Base-by-base conservation (phyloP, 2,797 vertebrate species). In the Nyctalus aviator region DNA sequence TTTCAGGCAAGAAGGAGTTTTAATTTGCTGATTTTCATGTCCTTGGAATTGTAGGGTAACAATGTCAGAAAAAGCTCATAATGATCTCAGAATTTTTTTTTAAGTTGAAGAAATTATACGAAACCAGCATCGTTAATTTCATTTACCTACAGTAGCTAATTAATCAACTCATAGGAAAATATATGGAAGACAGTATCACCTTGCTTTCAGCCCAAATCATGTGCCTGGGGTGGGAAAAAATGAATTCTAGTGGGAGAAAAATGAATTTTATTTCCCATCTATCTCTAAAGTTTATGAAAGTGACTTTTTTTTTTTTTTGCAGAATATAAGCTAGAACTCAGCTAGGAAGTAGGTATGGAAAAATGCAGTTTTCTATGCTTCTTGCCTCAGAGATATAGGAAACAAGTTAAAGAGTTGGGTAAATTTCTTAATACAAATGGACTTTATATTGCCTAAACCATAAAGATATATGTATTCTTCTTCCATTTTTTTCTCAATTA, bases 81-180 rank as follows among this genome's bases (percentile, higher is more conserved):
- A 72, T 84, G 27, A 82, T 64, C 48, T 66, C 18, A 92, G 41
- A 18, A 79, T 27, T 18, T 57, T 69, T 64, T 64, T 93, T 83
- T 69, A 84, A 76, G 15, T 57, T 90, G 75, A 5, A 55, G 48
- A 77, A 84, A 48, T 71, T 82, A 20, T 5, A 72, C 15, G 6
- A 79, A 84, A 59, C 0, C 2, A 94, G 11, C 27, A 81, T n/a
- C 48, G 30, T 20, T 91, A 30, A 86, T 96, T 88, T 85, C 41
- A 82, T 25, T 23, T 72, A 71, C 7, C 5, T 44, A 3, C 1
- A 53, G 30, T 7, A 77, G 1, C 9, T 62, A 87, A 59, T 89
- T 87, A 89, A 77, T 53, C 1, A 3, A 82, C 77, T 41, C 32
- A 69, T 37, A 78, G n/a, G 37, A 35, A 27, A 41, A 32, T 46